Evolutionary conservation across 53 echinoderm and acorn worm species (phyloP), one percentile per base, ranked within the genome.

Genomic region (Antedon mediterranea): DNA sequence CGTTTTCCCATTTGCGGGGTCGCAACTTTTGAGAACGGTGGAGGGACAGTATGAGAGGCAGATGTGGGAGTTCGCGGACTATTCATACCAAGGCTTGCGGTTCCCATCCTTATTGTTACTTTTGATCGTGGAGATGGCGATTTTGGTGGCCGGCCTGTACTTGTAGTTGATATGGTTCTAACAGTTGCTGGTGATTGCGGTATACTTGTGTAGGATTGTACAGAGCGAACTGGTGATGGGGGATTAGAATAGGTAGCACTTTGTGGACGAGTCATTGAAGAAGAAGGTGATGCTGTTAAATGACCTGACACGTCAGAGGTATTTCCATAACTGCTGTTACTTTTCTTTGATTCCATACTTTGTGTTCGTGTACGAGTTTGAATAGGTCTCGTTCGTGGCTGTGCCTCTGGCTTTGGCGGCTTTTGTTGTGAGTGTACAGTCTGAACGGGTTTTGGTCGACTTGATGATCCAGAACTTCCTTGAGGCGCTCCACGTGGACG

Each of bases 61-160:
- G 76, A 75, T 5, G 76, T 43, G 30, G 74, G 34, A 31, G 79
- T 43, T 31, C 79, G 78, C 2, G 74, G 74, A 0, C 79, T 79
- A 33, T 34, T 84, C 70, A 84, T 30, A 43, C 84, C 84, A 43
- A 84, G 75, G 32, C 73, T 84, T 74, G 84, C 84, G 1, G 74
- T 73, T 31, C 84, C 84, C 84, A 84, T 78, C 43, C 57, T 57
- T 57, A 57, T 57, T 1, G 57, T 57, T 3, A 57, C 57, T 57
- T 57, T 57, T 57, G 57, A 57, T 23, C 57, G 7, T 57, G 57
- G 57, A 18, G 57, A 57, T 26, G 57, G 57, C 2, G 57, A 57
- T 26, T 57, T 57, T 15, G 57, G 57, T 57, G 57, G 57, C 1
- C 57, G 57, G 23, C 57, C 57, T 41, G 41, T 41, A 23, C 2